Conservation (phyloP, 1,140 invertebrate genomes). For the Bursaphelenchus mucronatus region DNA sequence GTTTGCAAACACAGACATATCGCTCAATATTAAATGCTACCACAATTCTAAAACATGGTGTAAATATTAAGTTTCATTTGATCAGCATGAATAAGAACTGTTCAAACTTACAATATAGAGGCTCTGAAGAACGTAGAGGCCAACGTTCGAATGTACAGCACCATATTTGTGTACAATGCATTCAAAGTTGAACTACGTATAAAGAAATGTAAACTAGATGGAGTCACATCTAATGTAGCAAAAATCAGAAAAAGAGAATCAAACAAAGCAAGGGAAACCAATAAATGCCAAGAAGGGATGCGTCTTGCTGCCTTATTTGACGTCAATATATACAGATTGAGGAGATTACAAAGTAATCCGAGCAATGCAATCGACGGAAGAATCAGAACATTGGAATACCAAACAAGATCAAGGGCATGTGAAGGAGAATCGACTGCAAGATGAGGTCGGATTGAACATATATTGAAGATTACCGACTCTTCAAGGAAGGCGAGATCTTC, state of each 20-base stretch:
- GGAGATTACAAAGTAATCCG: slow-evolving; percentile 52
- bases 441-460: slow-evolving; percentile 22
- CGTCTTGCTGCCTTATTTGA: slow-evolving; percentile 48
- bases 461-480: slow-evolving; percentile 11
- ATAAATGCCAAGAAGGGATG: slow-evolving; percentile 59
- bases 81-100: not conserved
- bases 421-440: slow-evolving; percentile 26
- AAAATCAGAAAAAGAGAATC: slow-evolving; percentile 56
- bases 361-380: slow-evolving; percentile 50
- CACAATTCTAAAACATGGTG: slow-evolving; percentile 48
- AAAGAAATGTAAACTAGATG: slow-evolving; percentile 37
- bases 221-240: slow-evolving; percentile 55
- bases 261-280: slow-evolving; percentile 54
- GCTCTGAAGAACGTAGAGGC: slow-evolving; percentile 60
- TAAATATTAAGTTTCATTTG: not conserved
- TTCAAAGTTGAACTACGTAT: slow-evolving; percentile 43
- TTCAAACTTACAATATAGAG: slow-evolving; percentile 52
- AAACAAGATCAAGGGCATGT: slow-evolving; percentile 50
- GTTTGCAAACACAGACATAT: slow-evolving; percentile 57
- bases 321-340: slow-evolving; percentile 56
- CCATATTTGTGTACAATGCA: slow-evolving; percentile 49
- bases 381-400: slow-evolving; percentile 57
- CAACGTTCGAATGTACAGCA: slow-evolving; percentile 53
- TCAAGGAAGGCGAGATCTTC: slow-evolving; percentile 12
- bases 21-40: slow-evolving; percentile 60